phyloP scores from a whole-genome alignment of 2,888 invertebrate genomes.

The Drosophila mettleri region DNA sequence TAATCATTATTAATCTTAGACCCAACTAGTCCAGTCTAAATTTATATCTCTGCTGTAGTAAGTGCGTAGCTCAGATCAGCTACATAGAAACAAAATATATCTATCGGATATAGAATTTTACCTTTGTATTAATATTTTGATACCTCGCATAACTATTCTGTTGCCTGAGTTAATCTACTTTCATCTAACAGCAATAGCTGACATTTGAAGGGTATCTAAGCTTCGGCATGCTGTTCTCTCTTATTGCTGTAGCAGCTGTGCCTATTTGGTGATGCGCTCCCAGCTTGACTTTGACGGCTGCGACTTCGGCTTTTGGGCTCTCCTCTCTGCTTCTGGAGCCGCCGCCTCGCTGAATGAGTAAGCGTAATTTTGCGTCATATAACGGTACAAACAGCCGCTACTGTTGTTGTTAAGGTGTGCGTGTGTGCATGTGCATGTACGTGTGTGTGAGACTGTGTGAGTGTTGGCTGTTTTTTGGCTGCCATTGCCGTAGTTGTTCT shows the following conservation, averaged over 20 bases:
- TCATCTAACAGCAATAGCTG: background rate
- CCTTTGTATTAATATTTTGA: background rate
- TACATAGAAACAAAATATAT: no score
- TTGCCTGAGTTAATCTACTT: background rate
- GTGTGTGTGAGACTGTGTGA: conserved; percentile 15
- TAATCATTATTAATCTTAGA: background rate
- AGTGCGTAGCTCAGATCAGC: no score
- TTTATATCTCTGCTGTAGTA: background rate
- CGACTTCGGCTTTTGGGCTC: conserved; percentile 23
- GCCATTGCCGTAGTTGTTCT: conserved; percentile 37
- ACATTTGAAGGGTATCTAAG: background rate
- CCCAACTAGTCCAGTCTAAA: background rate
- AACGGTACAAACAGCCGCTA: conserved; percentile 77
- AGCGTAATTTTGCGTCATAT: conserved; percentile 81
- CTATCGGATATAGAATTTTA: no score
- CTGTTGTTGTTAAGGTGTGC: conserved; percentile 58
- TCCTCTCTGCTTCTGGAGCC: conserved; percentile 42
- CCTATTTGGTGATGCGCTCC: conserved; percentile 49
- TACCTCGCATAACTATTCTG: background rate
- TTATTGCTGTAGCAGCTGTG: conserved; percentile 31
- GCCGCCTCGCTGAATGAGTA: conserved; percentile 73
- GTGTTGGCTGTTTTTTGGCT: conserved; percentile 48
- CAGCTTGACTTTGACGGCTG: conserved; percentile 30
- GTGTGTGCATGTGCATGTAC: conserved; percentile 17
- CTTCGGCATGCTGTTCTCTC: conserved; percentile 13